Conservation (phyloP, 2,113 vertebrate genomes). For the Coptodon rendalli region DNA sequence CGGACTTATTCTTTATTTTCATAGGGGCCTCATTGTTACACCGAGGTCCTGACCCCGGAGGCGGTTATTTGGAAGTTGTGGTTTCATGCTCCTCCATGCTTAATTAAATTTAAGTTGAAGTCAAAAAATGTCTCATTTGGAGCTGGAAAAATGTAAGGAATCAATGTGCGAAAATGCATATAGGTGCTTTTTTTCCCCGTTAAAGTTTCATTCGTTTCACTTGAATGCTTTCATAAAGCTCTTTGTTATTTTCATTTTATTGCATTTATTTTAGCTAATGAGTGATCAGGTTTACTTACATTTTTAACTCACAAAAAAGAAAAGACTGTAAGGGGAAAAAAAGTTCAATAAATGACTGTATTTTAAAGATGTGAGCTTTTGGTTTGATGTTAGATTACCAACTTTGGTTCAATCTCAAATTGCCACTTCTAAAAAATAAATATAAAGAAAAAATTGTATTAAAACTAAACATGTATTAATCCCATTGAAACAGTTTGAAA, state of each 20-base stretch:
- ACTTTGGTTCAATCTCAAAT: not conserved
- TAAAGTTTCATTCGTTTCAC: not conserved
- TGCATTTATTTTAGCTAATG: not conserved
- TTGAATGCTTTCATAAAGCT: not conserved
- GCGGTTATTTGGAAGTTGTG: not conserved
- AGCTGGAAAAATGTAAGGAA: not conserved
- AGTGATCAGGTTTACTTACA: not conserved
- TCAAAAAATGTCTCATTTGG: not conserved
- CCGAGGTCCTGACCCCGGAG: constrained; percentile 13
- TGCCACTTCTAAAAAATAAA: not conserved
- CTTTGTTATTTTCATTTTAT: not conserved
- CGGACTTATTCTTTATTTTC: not conserved
- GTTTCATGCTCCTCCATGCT: not conserved
- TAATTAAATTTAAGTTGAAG: not conserved
- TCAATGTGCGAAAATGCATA: not conserved
- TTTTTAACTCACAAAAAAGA: not conserved
- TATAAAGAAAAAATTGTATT: not conserved
- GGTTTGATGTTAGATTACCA: not conserved
- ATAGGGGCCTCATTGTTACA: not conserved
- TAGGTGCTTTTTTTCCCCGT: fast-evolving
- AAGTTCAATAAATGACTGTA: not conserved
- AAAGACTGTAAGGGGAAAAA: not conserved
- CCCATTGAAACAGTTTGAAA: not conserved
- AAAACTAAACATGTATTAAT: not conserved
- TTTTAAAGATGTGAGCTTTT: not conserved